phyloP scores from a whole-genome alignment of 2,113 vertebrate genomes.

The Mirza zaza region DNA sequence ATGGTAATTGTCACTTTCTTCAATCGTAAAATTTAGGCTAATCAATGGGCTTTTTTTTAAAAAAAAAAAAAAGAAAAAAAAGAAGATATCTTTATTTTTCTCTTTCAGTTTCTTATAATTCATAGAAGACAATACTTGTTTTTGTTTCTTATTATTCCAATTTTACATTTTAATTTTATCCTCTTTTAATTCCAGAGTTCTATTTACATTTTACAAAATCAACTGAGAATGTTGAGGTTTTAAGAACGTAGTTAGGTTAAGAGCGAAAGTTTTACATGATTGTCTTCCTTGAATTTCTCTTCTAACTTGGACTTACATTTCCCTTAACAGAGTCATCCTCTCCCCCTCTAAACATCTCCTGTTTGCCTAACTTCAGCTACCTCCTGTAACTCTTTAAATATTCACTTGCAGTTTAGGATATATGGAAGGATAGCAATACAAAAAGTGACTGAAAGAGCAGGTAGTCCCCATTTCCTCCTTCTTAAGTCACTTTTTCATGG shows the following conservation, averaged over 20 bases:
- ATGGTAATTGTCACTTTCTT: neutral
- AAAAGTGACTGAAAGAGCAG: neutral
- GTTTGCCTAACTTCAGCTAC: neutral
- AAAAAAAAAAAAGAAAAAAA: neutral
- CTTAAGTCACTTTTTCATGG: neutral
- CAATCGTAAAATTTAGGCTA: neutral
- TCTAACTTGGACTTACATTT: neutral
- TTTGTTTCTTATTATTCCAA: neutral
- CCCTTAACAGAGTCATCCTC: neutral
- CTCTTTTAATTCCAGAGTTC: neutral
- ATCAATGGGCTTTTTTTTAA: neutral
- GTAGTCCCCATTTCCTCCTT: neutral
- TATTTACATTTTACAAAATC: neutral
- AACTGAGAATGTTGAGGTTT: neutral
- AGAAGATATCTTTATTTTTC: neutral
- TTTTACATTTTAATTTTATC: neutral
- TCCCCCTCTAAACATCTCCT: neutral
- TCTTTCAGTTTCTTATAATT: neutral
- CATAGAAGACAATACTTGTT: neutral
- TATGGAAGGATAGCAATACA: neutral
- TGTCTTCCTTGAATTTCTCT: neutral
- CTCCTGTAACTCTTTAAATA: neutral
- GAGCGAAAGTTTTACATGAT: neutral
- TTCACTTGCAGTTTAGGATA: neutral
- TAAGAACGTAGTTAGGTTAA: neutral